These are phyloP conservation scores for Sycophila texana DNA, from an alignment of 2,888 invertebrate genomes.

Conservation along the genomic window DNA sequence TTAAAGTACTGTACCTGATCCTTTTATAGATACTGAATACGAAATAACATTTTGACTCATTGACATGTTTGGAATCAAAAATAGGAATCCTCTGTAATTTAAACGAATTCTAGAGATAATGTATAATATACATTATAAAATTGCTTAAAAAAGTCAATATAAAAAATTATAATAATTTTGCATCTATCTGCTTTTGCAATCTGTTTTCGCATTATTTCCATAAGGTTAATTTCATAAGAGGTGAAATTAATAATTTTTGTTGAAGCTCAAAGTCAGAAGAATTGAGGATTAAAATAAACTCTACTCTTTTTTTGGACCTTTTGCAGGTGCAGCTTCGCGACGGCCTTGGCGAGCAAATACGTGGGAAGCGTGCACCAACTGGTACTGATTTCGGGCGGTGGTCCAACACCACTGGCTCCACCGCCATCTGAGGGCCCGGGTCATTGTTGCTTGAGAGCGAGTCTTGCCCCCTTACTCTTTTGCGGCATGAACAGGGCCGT, in stretches of 20 bases:
- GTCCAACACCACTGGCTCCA: constrained; percentile 82
- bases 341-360: constrained; percentile 79
- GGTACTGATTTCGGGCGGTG: constrained; percentile 82
- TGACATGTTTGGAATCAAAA: not conserved
- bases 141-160: too few species aligned
- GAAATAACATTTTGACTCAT: not conserved
- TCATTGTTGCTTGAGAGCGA: constrained; percentile 76
- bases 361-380: constrained; percentile 79
- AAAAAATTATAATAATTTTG: too few species aligned
- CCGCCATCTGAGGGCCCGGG: constrained; percentile 77
- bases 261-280: too few species aligned
- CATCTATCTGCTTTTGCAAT: too few species aligned
- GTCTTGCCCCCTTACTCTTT: constrained; percentile 79
- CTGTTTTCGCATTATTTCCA: too few species aligned
- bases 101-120: too few species aligned
- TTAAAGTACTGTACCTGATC: not conserved
- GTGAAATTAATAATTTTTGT: too few species aligned
- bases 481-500: constrained; percentile 79
- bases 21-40: not conserved
- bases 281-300: too few species aligned
- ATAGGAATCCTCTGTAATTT: not conserved
- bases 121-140: too few species aligned
- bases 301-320: too few species aligned
- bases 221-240: too few species aligned
- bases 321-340: constrained; percentile 80